Base-by-base conservation (phyloP, 2,113 vertebrate genomes). In the Neolamprologus brichardi region DNA sequence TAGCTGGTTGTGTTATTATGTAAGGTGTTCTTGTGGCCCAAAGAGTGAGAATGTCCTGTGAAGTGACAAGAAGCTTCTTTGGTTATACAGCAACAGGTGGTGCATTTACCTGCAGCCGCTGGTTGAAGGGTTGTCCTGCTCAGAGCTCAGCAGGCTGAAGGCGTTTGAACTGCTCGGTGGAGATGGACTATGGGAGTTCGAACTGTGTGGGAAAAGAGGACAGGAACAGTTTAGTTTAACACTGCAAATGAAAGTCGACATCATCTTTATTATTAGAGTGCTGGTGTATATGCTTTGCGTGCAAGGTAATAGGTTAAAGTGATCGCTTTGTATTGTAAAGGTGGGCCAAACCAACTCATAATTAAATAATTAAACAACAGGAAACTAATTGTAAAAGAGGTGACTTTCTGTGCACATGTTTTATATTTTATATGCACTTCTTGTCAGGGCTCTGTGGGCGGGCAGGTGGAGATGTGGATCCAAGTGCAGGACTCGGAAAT, bases 61-160 rank as follows among this genome's bases (percentile, higher is more conserved):
- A 39, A 6, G 25, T 20, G 23, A 75, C 56, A 60, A 44, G 53
- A 72, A 72, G 44, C 44, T n/a, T 77, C 72, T 77, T 80, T 3
- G 2, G 5, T 49, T 34, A 41, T 18, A 53, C 11, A 62, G 34
- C 6, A 39, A 18, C 28, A 44, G 51, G 64, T 3, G 41, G 46
- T 25, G 70, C 34, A 77, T 96, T 95, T 89, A 98, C 98, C 97
- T 98, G 97, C 97, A 98, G 88, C 98, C 97, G 4, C 97, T 97
- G 67, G 97, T 97, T 37, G 97, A 98, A 0, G 97, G 97, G 93
- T 97, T 97, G 95, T 97, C 96, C 88, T 97, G 97, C 81, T 97
- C 97, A 2, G 97, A 97, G 91, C 97, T 97, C 87, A 97, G 96
- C 90, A 99, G 94, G 86, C 97, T 97, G 91, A 98, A 98, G 4